A percentile compares a stretch with the other conserved stretches of the same genome.
These are phyloP conservation scores for Blomia tropicalis DNA, from an alignment of 2,888 invertebrate genomes.

Conservation along the genomic window DNA sequence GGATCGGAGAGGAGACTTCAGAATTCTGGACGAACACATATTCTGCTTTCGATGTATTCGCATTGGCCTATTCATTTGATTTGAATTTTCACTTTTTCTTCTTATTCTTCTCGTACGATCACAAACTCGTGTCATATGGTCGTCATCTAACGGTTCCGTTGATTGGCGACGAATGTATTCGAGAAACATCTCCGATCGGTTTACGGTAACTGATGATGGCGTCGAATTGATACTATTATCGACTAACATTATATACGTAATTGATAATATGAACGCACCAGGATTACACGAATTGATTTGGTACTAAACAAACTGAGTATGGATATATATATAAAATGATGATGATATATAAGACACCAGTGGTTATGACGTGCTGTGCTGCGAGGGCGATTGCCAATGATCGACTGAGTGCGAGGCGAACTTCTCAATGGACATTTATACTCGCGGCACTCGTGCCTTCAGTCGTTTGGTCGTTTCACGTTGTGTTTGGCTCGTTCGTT, in stretches of 20 bases:
- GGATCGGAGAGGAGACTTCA: too few relatives aligned
- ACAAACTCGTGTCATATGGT: too few relatives aligned
- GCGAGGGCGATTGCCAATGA: background rate
- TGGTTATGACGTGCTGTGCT: background rate
- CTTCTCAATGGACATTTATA: slow-evolving; percentile 10
- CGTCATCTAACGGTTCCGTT: too few relatives aligned
- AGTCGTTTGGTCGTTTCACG: too few relatives aligned
- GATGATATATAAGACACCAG: background rate
- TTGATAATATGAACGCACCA: background rate
- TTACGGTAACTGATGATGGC: background rate
- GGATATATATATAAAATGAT: too few relatives aligned
- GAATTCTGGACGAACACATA: too few relatives aligned
- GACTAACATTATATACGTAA: background rate
- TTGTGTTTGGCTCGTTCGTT: too few relatives aligned
- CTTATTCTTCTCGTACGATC: too few relatives aligned
- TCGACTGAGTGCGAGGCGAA: slow-evolving; percentile 2
- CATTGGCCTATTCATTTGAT: too few relatives aligned
- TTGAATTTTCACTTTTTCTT: too few relatives aligned
- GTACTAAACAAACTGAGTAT: background rate
- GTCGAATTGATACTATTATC: background rate
- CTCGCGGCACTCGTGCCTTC: background rate
- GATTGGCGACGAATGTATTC: background rate
- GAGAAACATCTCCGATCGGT: background rate
- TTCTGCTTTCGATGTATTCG: too few relatives aligned
- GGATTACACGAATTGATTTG: background rate